These are phyloP conservation scores for Leucophenga maculata DNA, from an alignment of 2,888 invertebrate species.

Conservation along the genomic window DNA sequence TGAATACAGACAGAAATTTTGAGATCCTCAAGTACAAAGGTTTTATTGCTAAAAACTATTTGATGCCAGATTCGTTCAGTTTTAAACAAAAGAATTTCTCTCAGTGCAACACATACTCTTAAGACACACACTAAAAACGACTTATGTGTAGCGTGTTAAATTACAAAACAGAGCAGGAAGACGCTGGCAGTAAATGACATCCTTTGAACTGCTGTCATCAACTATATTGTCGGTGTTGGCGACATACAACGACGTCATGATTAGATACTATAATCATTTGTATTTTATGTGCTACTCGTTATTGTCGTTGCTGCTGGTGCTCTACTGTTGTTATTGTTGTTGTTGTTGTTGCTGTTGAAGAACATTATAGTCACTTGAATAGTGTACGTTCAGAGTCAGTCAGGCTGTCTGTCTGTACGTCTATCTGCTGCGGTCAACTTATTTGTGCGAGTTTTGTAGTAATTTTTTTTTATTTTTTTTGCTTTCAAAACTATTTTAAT, in stretches of 20 bases:
- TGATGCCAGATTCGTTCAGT: too few species aligned
- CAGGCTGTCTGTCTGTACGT: neutral
- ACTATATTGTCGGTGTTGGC: slow-evolving; percentile 53
- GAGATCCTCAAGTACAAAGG: too few species aligned
- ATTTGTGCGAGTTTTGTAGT: too few species aligned
- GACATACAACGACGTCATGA: slow-evolving; percentile 56
- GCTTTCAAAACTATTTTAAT: slow-evolving; percentile 55
- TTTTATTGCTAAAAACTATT: too few species aligned
- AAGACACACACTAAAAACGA: slow-evolving; percentile 17
- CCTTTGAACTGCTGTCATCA: slow-evolving; percentile 64
- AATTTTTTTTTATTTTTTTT: slow-evolving; percentile 12
- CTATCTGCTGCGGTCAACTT: neutral
- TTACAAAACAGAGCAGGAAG: neutral
- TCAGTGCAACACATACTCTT: slow-evolving; percentile 18
- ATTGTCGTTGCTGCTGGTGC: too few species aligned
- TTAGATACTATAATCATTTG: slow-evolving; percentile 67
- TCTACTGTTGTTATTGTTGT: slow-evolving; percentile 31
- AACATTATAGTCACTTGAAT: slow-evolving; percentile 15
- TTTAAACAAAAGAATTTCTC: too few species aligned
- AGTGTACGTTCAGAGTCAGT: neutral
- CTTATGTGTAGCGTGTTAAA: neutral
- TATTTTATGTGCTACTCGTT: slow-evolving; percentile 57
- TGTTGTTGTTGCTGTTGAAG: slow-evolving; percentile 15
- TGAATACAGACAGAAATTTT: too few species aligned
- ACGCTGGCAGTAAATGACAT: slow-evolving; percentile 54